phyloP scores from a whole-genome alignment of 2,113 vertebrate species.

The Gnathonemus echidnorhynchus region DNA sequence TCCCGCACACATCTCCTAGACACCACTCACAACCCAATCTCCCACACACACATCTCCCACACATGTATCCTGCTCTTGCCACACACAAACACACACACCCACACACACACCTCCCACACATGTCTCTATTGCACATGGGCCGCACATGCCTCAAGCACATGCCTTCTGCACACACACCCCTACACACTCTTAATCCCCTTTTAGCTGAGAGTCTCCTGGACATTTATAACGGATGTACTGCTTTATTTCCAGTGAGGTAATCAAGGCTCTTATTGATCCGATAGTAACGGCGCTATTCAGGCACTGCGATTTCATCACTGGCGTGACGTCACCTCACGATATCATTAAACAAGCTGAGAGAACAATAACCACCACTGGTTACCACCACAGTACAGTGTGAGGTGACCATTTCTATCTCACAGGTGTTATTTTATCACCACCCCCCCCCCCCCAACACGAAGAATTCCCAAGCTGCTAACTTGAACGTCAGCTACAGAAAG shows the following conservation, averaged over 20 bases:
- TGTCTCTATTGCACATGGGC: background rate
- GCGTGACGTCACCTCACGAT: background rate
- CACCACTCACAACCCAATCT: background rate
- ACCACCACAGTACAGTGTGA: background rate
- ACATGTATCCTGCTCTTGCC: background rate
- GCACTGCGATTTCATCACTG: conserved; percentile 1
- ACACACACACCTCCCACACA: background rate
- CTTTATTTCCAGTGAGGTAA: conserved; percentile 27
- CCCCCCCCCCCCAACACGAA: background rate
- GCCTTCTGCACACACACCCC: background rate
- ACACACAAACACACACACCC: too few relatives aligned
- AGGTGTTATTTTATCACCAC: background rate
- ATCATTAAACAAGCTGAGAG: background rate
- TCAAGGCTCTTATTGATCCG: conserved; percentile 24
- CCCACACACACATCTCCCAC: background rate
- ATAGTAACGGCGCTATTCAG: background rate
- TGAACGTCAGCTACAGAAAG: background rate
- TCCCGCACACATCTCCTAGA: background rate
- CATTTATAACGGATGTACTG: conserved; percentile 17
- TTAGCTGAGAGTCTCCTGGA: background rate
- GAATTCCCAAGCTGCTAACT: background rate
- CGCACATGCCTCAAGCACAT: background rate
- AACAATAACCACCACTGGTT: background rate
- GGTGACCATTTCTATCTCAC: background rate
- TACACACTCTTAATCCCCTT: background rate